These are phyloP conservation scores for Drosophila dunni DNA, from an alignment of 1,140 invertebrate genomes.

Conservation along the genomic window DNA sequence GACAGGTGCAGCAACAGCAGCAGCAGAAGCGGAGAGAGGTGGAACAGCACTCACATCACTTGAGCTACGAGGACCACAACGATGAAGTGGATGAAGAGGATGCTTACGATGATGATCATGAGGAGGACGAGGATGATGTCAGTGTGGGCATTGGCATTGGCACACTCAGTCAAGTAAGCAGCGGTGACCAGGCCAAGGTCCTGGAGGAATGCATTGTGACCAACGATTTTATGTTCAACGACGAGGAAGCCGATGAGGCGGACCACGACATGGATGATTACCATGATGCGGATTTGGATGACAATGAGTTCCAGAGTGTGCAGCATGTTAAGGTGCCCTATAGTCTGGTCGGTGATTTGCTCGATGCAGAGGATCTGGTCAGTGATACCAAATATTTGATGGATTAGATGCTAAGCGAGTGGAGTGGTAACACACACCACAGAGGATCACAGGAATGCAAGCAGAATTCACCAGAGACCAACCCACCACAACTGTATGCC, in stretches of 20 bases:
- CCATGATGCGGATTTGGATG: slow-evolving; percentile 47
- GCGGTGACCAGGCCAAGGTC: slow-evolving; percentile 57
- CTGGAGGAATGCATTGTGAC: slow-evolving; percentile 75
- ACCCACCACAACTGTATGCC: background rate
- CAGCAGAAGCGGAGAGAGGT: background rate
- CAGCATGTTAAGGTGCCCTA: slow-evolving; percentile 55
- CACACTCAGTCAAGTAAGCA: slow-evolving; percentile 34
- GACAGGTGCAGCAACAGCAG: background rate
- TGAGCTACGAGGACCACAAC: background rate
- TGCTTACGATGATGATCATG: slow-evolving; percentile 27
- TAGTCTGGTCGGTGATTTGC: slow-evolving; percentile 57
- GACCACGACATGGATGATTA: slow-evolving; percentile 41
- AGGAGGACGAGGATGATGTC: slow-evolving; percentile 30
- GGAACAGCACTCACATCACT: slow-evolving; percentile 12
- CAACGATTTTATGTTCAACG: slow-evolving; percentile 74
- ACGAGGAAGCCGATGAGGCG: slow-evolving; percentile 40
- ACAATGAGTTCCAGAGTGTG: slow-evolving; percentile 51
- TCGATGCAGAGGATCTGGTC: slow-evolving; percentile 61
- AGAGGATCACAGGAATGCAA: no score
- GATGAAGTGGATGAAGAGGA: slow-evolving; percentile 17
- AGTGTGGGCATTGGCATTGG: slow-evolving; percentile 23
- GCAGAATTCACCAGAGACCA: background rate
- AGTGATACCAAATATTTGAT: slow-evolving; percentile 68
- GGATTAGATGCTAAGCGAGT: slow-evolving; percentile 43
- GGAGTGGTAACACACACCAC: no score